These are phyloP conservation scores for Blera fallax DNA, from an alignment of 2,888 invertebrate species.

Conservation along the genomic window DNA sequence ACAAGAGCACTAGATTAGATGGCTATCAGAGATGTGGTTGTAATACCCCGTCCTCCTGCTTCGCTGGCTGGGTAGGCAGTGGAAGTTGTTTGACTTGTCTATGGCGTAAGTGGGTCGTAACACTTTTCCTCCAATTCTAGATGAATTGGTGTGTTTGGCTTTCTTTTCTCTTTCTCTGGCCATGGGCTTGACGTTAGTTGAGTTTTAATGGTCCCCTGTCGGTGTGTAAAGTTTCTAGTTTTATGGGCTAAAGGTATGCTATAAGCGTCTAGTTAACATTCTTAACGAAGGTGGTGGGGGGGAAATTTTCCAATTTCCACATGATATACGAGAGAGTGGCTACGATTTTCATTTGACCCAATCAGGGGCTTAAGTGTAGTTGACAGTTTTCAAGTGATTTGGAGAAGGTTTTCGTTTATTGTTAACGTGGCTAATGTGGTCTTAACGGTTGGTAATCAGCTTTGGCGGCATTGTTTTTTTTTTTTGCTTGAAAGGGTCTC, in stretches of 20 bases:
- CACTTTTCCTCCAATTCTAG: slow-evolving; percentile 39
- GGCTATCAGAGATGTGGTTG: background rate
- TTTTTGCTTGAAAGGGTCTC: no score
- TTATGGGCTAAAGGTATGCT: slow-evolving; percentile 35
- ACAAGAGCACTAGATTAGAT: slow-evolving; percentile 40
- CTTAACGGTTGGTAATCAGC: background rate
- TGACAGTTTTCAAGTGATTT: slow-evolving; percentile 5
- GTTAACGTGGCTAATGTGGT: background rate
- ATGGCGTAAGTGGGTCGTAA: slow-evolving; percentile 51
- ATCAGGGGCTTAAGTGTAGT: slow-evolving; percentile 23
- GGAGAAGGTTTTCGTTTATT: background rate
- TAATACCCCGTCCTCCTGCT: background rate
- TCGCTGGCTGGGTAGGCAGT: background rate
- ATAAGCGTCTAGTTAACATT: slow-evolving; percentile 4
- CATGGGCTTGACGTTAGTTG: slow-evolving; percentile 6
- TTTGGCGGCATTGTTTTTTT: background rate
- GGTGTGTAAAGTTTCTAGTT: slow-evolving; percentile 11
- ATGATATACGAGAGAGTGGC: background rate
- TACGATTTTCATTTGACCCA: slow-evolving; percentile 34
- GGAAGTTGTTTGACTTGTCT: slow-evolving; percentile 49
- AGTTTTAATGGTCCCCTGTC: background rate
- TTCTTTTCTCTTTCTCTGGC: slow-evolving; percentile 56
- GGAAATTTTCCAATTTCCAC: background rate
- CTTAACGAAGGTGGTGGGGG: background rate
- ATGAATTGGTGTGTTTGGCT: slow-evolving; percentile 34